Percentiles rank a stretch among this genome's conserved stretches.
These are phyloP conservation scores for Drosophila emarginata DNA, from an alignment of 2,888 invertebrate species.

Conservation along the genomic window DNA sequence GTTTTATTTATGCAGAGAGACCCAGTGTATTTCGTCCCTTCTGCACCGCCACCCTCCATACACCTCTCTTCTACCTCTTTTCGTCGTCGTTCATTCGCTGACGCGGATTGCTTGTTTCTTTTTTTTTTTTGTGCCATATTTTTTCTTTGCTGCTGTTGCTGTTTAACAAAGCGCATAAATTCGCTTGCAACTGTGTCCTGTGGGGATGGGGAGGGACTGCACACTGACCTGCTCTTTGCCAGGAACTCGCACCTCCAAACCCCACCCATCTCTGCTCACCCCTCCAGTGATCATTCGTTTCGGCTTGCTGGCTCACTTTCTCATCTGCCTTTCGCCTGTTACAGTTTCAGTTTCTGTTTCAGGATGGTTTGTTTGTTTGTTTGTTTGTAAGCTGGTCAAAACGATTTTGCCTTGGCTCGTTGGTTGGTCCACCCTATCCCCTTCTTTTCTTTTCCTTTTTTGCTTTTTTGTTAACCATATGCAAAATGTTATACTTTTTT, in stretches of 20 bases:
- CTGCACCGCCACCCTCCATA: no score
- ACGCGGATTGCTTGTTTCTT: slow-evolving; percentile 63
- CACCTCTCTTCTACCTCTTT: not conserved
- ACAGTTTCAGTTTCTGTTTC: slow-evolving; percentile 31
- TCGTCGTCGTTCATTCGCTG: slow-evolving; percentile 8
- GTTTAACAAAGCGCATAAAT: slow-evolving; percentile 80
- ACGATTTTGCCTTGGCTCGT: slow-evolving; percentile 66
- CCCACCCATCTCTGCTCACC: slow-evolving; percentile 9
- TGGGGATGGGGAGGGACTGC: slow-evolving; percentile 23
- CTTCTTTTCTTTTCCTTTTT: not conserved
- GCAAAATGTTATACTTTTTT: slow-evolving; percentile 71
- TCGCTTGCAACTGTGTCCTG: slow-evolving; percentile 79
- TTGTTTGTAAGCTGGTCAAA: slow-evolving; percentile 74
- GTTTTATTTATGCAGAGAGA: slow-evolving; percentile 73
- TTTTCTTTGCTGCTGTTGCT: slow-evolving; percentile 63
- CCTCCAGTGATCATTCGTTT: slow-evolving; percentile 59
- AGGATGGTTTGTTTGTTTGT: slow-evolving; percentile 40
- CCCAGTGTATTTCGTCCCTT: slow-evolving; percentile 42
- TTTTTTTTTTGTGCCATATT: slow-evolving; percentile 42
- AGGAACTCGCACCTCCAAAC: slow-evolving; percentile 2
- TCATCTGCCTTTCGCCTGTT: slow-evolving; percentile 73
- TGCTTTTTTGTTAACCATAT: slow-evolving; percentile 57
- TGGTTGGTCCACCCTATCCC: slow-evolving; percentile 4
- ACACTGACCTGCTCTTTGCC: slow-evolving; percentile 31
- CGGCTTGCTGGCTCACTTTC: slow-evolving; percentile 49